These are phyloP conservation scores for Melipona beecheii DNA, from an alignment of 2,888 invertebrate genomes.

Conservation along the genomic window DNA sequence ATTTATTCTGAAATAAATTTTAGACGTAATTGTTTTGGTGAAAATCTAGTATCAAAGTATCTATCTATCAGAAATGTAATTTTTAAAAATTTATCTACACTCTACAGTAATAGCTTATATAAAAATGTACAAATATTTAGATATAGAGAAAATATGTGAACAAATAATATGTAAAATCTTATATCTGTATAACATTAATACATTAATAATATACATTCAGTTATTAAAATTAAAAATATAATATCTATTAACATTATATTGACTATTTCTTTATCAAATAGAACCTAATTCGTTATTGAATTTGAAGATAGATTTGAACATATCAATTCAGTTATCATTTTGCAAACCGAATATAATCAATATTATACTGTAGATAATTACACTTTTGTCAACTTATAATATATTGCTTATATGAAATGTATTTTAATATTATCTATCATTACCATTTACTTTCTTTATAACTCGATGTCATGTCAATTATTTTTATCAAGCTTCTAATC, in stretches of 20 bases:
- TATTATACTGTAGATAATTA: background rate
- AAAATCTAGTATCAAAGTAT: background rate
- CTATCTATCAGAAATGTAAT: background rate
- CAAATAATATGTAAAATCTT: background rate
- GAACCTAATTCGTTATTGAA: background rate
- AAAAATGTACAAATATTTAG: background rate
- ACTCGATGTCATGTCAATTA: background rate
- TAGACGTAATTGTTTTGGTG: background rate
- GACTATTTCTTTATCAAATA: background rate
- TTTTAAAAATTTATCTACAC: background rate
- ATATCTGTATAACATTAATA: background rate
- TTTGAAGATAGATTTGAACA: background rate
- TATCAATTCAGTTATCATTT: background rate
- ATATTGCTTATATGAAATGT: background rate
- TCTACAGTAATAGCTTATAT: background rate
- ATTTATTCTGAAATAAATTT: background rate
- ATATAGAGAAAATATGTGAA: background rate
- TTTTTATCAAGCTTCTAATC: background rate
- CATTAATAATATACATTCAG: background rate
- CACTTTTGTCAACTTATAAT: background rate
- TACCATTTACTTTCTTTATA: background rate
- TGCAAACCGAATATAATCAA: background rate
- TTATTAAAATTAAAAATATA: background rate
- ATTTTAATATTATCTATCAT: background rate
- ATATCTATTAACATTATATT: background rate